Evolutionary conservation across 1,140 invertebrate genomes (phyloP).

Genomic region (Thereuonema tuberculata): DNA sequence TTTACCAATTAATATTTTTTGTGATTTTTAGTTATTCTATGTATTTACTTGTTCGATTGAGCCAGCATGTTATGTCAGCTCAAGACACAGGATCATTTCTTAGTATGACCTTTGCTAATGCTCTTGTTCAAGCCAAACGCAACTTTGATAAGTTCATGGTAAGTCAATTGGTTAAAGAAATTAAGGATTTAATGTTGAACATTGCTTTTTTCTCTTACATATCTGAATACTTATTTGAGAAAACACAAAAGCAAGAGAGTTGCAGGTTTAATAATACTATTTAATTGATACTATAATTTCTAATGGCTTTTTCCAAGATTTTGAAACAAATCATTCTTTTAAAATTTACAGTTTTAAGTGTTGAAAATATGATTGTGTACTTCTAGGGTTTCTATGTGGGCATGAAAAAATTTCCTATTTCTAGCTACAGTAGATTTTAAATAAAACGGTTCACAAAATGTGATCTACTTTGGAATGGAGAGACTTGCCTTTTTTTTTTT

Average conservation of each 20-base stretch:
- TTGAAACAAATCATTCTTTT: not conserved
- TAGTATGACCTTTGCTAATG: conserved; percentile 74
- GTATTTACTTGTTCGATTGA: conserved; percentile 75
- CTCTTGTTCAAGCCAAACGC: conserved; percentile 82
- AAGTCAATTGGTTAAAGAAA: conserved; percentile 15
- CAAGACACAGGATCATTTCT: conserved; percentile 84
- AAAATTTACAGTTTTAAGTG: too few species aligned
- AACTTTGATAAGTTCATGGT: conserved; percentile 86
- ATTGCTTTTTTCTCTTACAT: conserved; percentile 10
- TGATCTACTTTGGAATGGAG: too few species aligned
- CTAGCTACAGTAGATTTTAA: too few species aligned
- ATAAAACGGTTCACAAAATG: too few species aligned
- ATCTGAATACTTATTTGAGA: too few species aligned
- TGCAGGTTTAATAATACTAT: not conserved
- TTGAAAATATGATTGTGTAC: too few species aligned
- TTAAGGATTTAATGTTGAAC: not conserved
- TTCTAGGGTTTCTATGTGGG: too few species aligned
- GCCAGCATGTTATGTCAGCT: conserved; percentile 76
- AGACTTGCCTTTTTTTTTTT: too few species aligned
- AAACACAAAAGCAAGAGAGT: too few species aligned
- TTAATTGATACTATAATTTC: not conserved
- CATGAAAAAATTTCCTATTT: too few species aligned
- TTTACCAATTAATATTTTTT: not conserved
- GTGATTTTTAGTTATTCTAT: conserved; percentile 61
- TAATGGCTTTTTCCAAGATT: not conserved